Percentiles rank a stretch among this genome's conserved stretches.
Evolutionary conservation across 2,113 vertebrate species (phyloP).

Genomic region (Microtus ochrogaster): DNA sequence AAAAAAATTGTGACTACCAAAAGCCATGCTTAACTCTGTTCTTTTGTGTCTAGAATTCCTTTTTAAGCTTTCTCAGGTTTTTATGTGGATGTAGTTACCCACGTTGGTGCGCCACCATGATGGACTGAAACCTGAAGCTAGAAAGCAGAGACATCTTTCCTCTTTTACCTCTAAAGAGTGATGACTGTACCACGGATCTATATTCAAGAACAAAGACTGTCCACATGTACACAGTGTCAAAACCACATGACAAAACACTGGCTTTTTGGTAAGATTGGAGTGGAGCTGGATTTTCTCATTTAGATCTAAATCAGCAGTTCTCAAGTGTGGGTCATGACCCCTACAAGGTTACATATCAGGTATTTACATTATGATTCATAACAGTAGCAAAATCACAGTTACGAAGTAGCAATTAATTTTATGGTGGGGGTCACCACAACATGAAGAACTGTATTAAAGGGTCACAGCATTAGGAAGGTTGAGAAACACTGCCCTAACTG

Average conservation of each 20-base stretch:
- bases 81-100: too few species aligned
- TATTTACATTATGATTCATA: background rate
- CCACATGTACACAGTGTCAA: background rate
- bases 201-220: too few species aligned
- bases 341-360: background rate
- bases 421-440: background rate
- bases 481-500: background rate
- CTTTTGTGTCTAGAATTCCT: too few species aligned
- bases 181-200: background rate
- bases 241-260: background rate
- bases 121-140: background rate
- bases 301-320: background rate
- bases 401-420: background rate
- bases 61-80: too few species aligned
- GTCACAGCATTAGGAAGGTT: background rate
- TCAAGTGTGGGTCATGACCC: background rate
- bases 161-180: background rate
- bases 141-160: background rate
- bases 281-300: background rate
- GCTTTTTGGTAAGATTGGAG: background rate
- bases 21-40: too few species aligned
- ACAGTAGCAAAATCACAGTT: background rate
- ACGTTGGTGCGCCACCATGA: background rate
- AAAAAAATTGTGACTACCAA: too few species aligned
- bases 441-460: background rate